Conservation (phyloP, 2,113 vertebrate genomes). For the Chaenogobius annularis region DNA sequence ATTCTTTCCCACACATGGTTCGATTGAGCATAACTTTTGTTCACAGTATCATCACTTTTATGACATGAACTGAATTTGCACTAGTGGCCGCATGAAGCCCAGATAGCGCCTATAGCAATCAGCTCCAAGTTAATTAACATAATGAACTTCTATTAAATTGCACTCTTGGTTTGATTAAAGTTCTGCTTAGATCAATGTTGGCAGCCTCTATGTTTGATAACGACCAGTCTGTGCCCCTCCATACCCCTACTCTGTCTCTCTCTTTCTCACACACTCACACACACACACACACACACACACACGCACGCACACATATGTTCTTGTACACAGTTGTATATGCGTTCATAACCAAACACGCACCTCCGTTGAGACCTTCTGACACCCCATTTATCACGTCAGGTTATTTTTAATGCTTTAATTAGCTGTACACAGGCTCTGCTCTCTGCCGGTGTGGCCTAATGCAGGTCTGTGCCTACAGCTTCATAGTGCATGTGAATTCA, state of each 20-base stretch:
- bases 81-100: neutral
- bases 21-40: too few species aligned
- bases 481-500: neutral
- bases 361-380: constrained; percentile 1
- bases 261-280: neutral
- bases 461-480: neutral
- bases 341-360: neutral
- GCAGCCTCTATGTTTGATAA: neutral
- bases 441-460: neutral
- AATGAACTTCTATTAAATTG: constrained; percentile 6
- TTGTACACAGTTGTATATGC: neutral
- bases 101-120: neutral
- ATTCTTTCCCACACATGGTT: too few species aligned
- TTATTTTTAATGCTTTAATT: constrained; percentile 10
- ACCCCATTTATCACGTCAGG: neutral
- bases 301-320: neutral
- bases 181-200: constrained; percentile 1
- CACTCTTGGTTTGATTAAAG: constrained; percentile 2
- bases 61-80: neutral
- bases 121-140: neutral
- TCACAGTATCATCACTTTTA: neutral
- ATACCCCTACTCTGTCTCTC: too few species aligned
- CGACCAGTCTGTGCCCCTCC: neutral
- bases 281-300: neutral
- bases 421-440: neutral